These are phyloP conservation scores for Pyrrhosoma nymphula DNA, from an alignment of 2,888 invertebrate genomes.

Conservation along the genomic window DNA sequence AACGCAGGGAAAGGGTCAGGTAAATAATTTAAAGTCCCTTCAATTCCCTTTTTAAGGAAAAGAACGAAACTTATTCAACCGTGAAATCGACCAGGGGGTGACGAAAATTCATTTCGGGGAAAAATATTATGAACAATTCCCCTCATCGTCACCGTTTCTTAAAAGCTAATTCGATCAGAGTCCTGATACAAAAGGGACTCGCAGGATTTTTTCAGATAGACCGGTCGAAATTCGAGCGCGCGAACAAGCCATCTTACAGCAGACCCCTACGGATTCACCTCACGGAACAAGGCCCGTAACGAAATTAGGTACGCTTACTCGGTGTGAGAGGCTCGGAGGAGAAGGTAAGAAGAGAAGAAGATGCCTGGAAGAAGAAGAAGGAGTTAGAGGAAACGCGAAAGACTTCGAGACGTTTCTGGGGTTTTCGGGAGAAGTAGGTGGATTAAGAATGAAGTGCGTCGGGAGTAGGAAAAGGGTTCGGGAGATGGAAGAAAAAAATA, in stretches of 20 bases:
- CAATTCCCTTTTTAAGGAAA: not conserved
- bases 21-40: not conserved
- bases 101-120: not conserved
- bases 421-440: not conserved
- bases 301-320: constrained; percentile 29
- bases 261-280: not conserved
- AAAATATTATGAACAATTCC: not conserved
- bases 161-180: not conserved
- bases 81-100: not conserved
- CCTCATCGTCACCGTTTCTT: not conserved
- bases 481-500: not conserved
- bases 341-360: not conserved
- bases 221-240: not conserved
- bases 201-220: not conserved
- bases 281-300: constrained; percentile 32
- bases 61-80: not conserved
- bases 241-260: not conserved
- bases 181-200: not conserved
- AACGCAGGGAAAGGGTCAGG: no score
- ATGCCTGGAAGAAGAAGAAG: not conserved
- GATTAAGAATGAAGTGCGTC: constrained; percentile 14
- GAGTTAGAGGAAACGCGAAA: not conserved
- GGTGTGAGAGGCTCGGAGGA: not conserved
- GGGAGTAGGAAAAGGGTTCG: not conserved
- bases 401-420: not conserved